Evolutionary conservation across 2,888 invertebrate species (phyloP).

Genomic region (Dioctria rufipes): DNA sequence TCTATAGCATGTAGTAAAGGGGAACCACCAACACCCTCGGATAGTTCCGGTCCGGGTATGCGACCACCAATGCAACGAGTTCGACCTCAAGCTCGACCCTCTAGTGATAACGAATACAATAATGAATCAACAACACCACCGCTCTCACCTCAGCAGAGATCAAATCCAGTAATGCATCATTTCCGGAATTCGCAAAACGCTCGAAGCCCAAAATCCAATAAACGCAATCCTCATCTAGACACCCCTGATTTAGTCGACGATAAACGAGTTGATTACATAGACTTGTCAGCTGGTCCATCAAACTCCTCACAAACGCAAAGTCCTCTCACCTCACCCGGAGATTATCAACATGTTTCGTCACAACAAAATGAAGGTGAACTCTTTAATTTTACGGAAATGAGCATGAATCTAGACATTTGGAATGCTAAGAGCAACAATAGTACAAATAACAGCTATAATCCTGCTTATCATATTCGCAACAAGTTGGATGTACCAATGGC

Average conservation of each 20-base stretch:
- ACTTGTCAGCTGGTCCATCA: slow-evolving; percentile 65
- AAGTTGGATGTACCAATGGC: slow-evolving; percentile 64
- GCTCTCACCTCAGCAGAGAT: slow-evolving; percentile 75
- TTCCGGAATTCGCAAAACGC: slow-evolving; percentile 74
- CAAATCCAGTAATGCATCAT: slow-evolving; percentile 74
- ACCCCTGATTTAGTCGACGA: slow-evolving; percentile 72
- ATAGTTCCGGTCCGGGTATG: slow-evolving; percentile 83
- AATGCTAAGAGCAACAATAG: slow-evolving; percentile 69
- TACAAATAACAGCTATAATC: slow-evolving; percentile 64
- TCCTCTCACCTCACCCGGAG: slow-evolving; percentile 69
- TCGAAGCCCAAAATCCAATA: slow-evolving; percentile 75
- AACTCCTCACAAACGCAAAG: slow-evolving; percentile 69
- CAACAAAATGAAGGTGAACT: slow-evolving; percentile 71
- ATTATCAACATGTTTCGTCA: slow-evolving; percentile 67
- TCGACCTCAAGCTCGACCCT: slow-evolving; percentile 73
- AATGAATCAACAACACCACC: slow-evolving; percentile 73
- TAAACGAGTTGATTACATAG: slow-evolving; percentile 66
- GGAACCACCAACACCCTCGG: slow-evolving; percentile 89
- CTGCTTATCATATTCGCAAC: slow-evolving; percentile 60
- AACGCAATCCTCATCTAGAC: slow-evolving; percentile 66
- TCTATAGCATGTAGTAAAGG: slow-evolving; percentile 96
- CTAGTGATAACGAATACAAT: slow-evolving; percentile 72
- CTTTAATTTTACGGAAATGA: slow-evolving; percentile 75
- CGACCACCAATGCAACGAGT: slow-evolving; percentile 74
- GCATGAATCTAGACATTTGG: slow-evolving; percentile 74